These are phyloP conservation scores for Myotis yumanensis DNA, from an alignment of 2,113 vertebrate genomes.

Conservation along the genomic window DNA sequence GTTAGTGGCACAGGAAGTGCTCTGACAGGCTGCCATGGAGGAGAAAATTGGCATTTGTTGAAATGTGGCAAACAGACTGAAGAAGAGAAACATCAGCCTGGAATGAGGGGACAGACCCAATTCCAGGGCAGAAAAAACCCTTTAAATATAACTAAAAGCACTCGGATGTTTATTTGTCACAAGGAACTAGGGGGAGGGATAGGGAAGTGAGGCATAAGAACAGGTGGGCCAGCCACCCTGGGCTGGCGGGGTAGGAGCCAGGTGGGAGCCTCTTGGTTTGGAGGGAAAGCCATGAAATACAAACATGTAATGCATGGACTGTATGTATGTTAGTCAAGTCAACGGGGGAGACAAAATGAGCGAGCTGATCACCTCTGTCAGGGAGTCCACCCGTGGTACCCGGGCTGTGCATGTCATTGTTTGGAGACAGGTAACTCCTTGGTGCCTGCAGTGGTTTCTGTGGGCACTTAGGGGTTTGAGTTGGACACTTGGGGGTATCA, in stretches of 20 bases:
- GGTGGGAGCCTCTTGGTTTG: not conserved
- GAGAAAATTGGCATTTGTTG: not conserved
- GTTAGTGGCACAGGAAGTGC: not conserved
- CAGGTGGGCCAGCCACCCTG: not conserved
- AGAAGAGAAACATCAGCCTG: not conserved
- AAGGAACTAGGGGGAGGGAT: too few relatives aligned
- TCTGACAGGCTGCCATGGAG: not conserved
- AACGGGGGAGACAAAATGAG: not conserved
- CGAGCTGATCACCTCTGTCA: not conserved
- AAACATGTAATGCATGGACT: not conserved
- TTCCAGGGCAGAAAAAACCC: not conserved
- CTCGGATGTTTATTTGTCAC: not conserved
- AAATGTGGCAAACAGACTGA: not conserved
- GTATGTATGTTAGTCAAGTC: not conserved
- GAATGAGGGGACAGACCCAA: not conserved
- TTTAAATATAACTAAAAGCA: not conserved
- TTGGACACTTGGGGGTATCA: not conserved
- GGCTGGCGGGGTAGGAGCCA: not conserved
- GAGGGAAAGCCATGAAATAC: not conserved
- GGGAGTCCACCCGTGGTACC: too few relatives aligned
- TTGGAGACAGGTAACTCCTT: not conserved
- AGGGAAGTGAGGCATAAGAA: not conserved
- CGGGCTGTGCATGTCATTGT: not conserved
- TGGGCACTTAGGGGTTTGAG: not conserved
- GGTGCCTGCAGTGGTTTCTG: too few relatives aligned